Evolutionary conservation across 2,888 invertebrate species (phyloP).

Genomic region (Andrena camellia): DNA sequence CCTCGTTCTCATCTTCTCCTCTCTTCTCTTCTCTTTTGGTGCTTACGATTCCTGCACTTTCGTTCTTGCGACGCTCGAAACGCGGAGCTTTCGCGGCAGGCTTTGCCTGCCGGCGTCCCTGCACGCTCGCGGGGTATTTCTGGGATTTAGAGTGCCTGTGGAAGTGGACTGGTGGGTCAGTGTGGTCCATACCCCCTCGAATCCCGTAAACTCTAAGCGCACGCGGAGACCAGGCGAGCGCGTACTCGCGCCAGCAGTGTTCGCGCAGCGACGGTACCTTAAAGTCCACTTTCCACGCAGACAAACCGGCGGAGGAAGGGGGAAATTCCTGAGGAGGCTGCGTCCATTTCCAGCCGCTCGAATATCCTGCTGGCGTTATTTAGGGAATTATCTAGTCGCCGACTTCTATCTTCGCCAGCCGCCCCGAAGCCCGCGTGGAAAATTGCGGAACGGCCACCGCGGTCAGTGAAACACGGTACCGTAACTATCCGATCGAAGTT

Average conservation of each 20-base stretch:
- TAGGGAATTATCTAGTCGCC: neutral
- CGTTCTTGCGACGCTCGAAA: constrained; percentile 54
- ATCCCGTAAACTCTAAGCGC: constrained; percentile 41
- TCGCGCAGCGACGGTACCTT: neutral
- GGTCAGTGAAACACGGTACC: constrained; percentile 48
- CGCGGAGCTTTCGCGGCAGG: constrained; percentile 61
- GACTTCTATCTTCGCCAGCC: neutral
- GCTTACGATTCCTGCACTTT: constrained; percentile 44
- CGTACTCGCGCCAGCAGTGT: neutral
- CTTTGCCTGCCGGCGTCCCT: constrained; percentile 49
- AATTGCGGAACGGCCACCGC: constrained; percentile 38
- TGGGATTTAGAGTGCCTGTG: constrained; percentile 69
- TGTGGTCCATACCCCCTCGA: constrained; percentile 22
- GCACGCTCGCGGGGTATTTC: constrained; percentile 61
- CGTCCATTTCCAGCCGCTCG: neutral
- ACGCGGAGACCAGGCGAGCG: neutral
- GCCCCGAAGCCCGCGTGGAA: constrained; percentile 12
- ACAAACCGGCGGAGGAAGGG: neutral
- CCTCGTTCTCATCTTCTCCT: constrained; percentile 23
- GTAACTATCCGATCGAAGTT: constrained; percentile 67
- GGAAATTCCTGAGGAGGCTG: neutral
- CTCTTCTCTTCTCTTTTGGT: constrained; percentile 6
- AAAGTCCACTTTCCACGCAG: neutral
- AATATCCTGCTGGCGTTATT: neutral
- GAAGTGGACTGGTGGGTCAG: constrained; percentile 21